Conservation (phyloP, 2,888 invertebrate genomes). For the Meghimatium bilineatum region DNA sequence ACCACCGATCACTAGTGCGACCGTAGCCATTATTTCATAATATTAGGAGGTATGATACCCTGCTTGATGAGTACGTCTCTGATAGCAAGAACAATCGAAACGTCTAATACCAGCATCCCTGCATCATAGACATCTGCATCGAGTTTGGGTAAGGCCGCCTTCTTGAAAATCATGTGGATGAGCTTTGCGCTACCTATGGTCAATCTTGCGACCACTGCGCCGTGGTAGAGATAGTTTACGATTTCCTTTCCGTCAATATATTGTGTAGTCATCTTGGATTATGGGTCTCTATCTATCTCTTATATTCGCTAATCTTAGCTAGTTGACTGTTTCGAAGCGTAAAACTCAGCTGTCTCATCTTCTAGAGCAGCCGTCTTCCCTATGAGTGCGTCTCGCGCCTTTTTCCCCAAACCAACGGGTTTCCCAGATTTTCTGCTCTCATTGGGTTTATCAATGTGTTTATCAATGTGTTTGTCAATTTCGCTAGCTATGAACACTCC, state of each 20-base stretch:
- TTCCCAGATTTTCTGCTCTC: no score
- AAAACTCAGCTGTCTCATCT: no score
- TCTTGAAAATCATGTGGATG: neutral
- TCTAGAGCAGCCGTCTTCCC: no score
- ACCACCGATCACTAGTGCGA: neutral
- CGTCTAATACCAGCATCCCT: neutral
- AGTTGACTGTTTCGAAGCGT: no score
- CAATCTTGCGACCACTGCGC: neutral
- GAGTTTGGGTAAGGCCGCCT: neutral
- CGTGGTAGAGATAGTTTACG: neutral
- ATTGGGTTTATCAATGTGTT: no score
- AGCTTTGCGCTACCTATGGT: neutral
- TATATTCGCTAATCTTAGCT: no score
- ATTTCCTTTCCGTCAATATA: neutral
- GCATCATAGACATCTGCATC: neutral
- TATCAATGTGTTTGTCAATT: no score
- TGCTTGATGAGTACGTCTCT: neutral
- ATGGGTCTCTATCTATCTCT: no score
- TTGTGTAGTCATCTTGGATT: neutral
- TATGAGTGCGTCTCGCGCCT: no score
- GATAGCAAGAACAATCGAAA: neutral
- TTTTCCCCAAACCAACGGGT: no score
- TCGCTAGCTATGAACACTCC: no score
- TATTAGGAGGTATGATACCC: neutral
- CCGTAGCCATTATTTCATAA: slow-evolving; percentile 1